phyloP scores from a whole-genome alignment of 2,888 invertebrate genomes.

The Oscheius sp. region DNA sequence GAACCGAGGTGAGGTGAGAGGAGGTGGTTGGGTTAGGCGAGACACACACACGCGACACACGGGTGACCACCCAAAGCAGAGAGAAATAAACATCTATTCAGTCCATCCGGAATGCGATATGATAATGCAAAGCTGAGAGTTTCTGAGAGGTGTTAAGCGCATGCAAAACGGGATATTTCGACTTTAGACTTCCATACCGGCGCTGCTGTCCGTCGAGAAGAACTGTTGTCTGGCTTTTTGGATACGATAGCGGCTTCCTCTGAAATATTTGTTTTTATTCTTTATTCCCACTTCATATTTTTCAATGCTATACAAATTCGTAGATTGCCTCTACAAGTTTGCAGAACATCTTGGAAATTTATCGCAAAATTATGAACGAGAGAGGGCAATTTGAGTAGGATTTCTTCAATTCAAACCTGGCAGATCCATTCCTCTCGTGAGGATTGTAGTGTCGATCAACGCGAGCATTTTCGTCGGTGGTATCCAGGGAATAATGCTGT shows the following conservation, averaged over 20 bases:
- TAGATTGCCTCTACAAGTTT: not conserved
- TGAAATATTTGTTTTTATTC: not conserved
- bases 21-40: slow-evolving; percentile 11
- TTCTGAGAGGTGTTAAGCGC: not conserved
- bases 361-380: not conserved
- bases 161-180: not conserved
- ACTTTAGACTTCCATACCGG: slow-evolving; percentile 52
- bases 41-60: slow-evolving; percentile 25
- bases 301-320: not conserved
- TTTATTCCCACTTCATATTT: not conserved
- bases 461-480: slow-evolving; percentile 43
- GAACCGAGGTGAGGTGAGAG: slow-evolving; percentile 27
- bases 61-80: slow-evolving; percentile 20
- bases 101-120: slow-evolving; percentile 15
- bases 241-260: slow-evolving; percentile 53
- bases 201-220: slow-evolving; percentile 38
- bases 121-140: slow-evolving; percentile 2
- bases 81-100: not conserved
- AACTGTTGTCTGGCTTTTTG: slow-evolving; percentile 67
- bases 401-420: slow-evolving; percentile 34
- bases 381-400: not conserved
- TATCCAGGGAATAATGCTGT: slow-evolving; percentile 44
- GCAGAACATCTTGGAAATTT: not conserved
- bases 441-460: slow-evolving; percentile 50
- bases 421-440: slow-evolving; percentile 53